Conservation (phyloP, 2,888 invertebrate species). For the Drosophila macrospina region DNA sequence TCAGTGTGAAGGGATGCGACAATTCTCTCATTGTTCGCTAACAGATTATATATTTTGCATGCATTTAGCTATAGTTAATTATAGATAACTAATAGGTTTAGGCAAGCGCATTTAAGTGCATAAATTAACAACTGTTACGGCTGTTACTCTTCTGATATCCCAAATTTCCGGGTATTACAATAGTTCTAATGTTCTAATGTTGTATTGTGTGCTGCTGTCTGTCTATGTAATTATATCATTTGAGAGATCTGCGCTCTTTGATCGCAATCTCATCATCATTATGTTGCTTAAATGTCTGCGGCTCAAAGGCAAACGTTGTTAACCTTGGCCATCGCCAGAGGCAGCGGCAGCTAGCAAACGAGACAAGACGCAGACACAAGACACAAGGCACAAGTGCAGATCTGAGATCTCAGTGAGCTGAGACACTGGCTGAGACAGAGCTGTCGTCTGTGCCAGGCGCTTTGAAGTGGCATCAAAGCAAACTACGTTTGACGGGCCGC, state of each 20-base stretch:
- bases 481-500: slow-evolving; percentile 32
- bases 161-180: slow-evolving; percentile 7
- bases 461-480: slow-evolving; percentile 35
- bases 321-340: slow-evolving; percentile 55
- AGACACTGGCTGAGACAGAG: slow-evolving; percentile 4
- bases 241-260: slow-evolving; percentile 7
- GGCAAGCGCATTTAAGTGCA: neutral
- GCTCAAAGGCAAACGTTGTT: slow-evolving; percentile 48
- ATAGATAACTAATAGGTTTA: slow-evolving; percentile 1
- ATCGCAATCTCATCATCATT: slow-evolving; percentile 26
- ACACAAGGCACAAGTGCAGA: slow-evolving; percentile 24
- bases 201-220: no score
- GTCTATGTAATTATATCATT: slow-evolving; percentile 4
- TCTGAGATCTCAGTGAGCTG: neutral
- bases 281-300: slow-evolving; percentile 31
- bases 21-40: no score
- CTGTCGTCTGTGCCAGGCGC: slow-evolving; percentile 6
- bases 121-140: neutral
- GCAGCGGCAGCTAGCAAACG: slow-evolving; percentile 17
- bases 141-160: neutral
- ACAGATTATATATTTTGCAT: neutral
- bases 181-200: neutral
- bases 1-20: no score
- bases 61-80: slow-evolving; percentile 2
- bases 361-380: slow-evolving; percentile 28